Evolutionary conservation across 2,113 vertebrate species (phyloP), one percentile per base, ranked within the genome.

Genomic region (Serinus canaria): DNA sequence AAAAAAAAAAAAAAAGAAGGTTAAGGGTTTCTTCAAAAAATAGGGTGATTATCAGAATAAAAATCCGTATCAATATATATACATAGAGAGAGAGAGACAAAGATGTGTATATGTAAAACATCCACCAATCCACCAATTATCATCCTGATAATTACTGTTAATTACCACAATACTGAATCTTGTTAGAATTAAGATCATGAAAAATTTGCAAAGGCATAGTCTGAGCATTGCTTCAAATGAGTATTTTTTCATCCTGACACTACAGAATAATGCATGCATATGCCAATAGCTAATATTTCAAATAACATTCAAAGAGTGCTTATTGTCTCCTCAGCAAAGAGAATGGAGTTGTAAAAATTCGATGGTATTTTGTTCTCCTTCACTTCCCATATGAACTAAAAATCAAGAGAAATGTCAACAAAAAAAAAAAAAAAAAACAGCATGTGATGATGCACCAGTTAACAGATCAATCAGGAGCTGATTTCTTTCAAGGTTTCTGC

Each of bases 391-490:
- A 60, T 21, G 70, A 89, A 90, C 19, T 90, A 72, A 90, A 96
- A 95, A 92, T 79, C 64, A 84, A 86, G 28, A 84, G 69, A 90
- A 94, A 95, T 28, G 20, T 87, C 87, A 73, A 80, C 19, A 7
- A 49, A 44, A 66, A 78, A 68, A 72, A 62, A 69, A 24, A 44
- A 30, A 35, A 19, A 47, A 15, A 21, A 9, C 25, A 73, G 60
- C 35, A 80, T 28, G 37, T 33, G 33, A 66, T 24, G 27, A 72
- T 1, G 5, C 0, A 0, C 17, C 66, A 11, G 14, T 28, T 44
- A 80, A 53, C 17, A 67, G 25, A 77, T 80, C 35, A 90, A 24
- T 46, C 62, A 90, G 73, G 7, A 69, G 50, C 15, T 76, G 62
- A 73, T 68, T 60, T 91, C 76, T 64, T 79, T 80, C 64, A 85